Base-by-base conservation (phyloP, 2,797 vertebrate genomes). In the Phalloptychus januarius region DNA sequence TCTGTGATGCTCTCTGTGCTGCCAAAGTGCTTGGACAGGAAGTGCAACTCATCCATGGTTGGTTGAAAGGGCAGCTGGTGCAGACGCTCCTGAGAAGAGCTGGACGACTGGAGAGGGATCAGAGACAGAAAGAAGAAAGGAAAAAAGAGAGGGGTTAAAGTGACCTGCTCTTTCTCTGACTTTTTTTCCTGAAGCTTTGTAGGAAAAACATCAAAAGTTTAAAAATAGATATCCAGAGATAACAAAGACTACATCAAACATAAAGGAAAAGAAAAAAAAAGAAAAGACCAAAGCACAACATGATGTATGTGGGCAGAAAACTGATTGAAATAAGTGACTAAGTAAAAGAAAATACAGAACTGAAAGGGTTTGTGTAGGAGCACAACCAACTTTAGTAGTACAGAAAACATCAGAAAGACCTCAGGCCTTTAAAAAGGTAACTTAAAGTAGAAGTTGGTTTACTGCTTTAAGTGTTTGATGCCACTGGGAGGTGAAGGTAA, bases 51-150 rank as follows among this genome's bases (percentile, higher is more conserved):
- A 18, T 98, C 97, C 95, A 98, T 92, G 3, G 97, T 98, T 48
- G 97, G 97, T 93, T 98, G 97, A 79, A 96, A 98, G 83, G 97
- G 97, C 83, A 98, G 94, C 95, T 98, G 97, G 93, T 98, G 97
- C 84, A 98, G 95, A 25, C 97, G 96, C 95, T 98, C 97, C 95
- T 98, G 97, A 79, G 96, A 96, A 0, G 96, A 96, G 87, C 94
- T 95, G 77, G 96, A 96, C 3, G 96, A 96, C 95, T 96, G 83
- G 3, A 80, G 56, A 77, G 74, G 76, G n/a, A 79, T 50, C 61
- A 78, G 74, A 74, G 40, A 78, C 58, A 69, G 42, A 36, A 70
- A 80, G 72, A 72, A 74, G 31, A 78, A 58, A 58, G 42, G 33
- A 73, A 79, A 81, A 77, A 72, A 40, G 71, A 20, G 63, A 71